Conservation (phyloP, 2,113 vertebrate genomes). For the Agapornis roseicollis region DNA sequence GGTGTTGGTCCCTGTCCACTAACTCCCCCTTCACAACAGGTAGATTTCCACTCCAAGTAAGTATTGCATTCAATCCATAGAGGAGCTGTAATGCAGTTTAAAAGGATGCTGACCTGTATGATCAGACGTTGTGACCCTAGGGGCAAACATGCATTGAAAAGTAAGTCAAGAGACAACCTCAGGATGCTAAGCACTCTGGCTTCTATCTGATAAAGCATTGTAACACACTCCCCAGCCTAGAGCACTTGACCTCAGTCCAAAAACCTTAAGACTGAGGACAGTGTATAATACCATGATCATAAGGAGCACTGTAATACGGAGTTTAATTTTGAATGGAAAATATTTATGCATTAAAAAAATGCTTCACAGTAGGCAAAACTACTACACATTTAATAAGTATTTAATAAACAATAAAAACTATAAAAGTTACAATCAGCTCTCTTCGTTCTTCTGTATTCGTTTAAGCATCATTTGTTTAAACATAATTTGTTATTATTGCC, state of each 20-base stretch:
- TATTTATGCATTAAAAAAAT: neutral
- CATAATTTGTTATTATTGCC: neutral
- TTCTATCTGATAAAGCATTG: neutral
- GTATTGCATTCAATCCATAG: neutral
- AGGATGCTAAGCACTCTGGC: neutral
- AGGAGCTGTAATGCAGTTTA: neutral
- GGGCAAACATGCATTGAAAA: neutral
- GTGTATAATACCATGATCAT: neutral
- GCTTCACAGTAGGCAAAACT: neutral
- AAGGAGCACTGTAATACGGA: neutral
- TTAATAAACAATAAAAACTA: neutral
- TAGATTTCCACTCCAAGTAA: neutral
- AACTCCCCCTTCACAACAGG: neutral
- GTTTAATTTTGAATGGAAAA: neutral
- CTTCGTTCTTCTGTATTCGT: neutral
- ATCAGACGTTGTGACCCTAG: neutral
- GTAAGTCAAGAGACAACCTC: neutral
- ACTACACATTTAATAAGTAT: neutral
- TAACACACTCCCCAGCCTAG: neutral
- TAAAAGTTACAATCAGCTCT: neutral
- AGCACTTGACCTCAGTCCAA: neutral
- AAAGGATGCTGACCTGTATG: neutral
- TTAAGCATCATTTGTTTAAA: neutral
- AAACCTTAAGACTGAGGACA: neutral
- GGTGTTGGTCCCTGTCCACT: neutral